phyloP scores from a whole-genome alignment of 2,113 vertebrate species.

The Macroglossus sobrinus region DNA sequence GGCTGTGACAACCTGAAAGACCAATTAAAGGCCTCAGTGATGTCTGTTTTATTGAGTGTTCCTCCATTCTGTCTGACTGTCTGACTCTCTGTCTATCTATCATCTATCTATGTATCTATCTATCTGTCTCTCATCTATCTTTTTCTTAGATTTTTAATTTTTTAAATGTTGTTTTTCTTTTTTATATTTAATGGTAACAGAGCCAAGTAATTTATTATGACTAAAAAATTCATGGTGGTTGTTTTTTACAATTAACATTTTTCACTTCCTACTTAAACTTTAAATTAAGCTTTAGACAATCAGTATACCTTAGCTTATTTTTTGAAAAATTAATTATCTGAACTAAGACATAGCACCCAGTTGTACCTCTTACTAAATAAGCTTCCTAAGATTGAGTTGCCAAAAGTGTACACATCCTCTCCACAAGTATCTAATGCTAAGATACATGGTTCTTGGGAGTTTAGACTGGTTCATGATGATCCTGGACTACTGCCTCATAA shows the following conservation, averaged over 20 bases:
- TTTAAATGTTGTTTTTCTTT: background rate
- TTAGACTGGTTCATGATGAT: background rate
- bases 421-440: background rate
- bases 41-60: background rate
- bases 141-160: background rate
- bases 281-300: background rate
- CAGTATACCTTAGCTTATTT: background rate
- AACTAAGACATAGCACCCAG: background rate
- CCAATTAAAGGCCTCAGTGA: background rate
- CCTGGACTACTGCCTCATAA: background rate
- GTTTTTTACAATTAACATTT: slow-evolving; percentile 1
- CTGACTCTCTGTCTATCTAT: background rate
- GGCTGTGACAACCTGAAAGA: background rate
- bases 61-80: background rate
- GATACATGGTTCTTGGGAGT: background rate
- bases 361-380: background rate
- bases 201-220: background rate
- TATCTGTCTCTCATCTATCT: background rate
- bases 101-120: background rate
- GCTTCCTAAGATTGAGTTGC: background rate
- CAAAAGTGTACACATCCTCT: background rate
- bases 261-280: background rate
- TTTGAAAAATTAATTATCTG: background rate
- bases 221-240: background rate
- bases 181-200: background rate